Base-by-base conservation (phyloP, 2,888 invertebrate species). In the Lacanobia oleracea region DNA sequence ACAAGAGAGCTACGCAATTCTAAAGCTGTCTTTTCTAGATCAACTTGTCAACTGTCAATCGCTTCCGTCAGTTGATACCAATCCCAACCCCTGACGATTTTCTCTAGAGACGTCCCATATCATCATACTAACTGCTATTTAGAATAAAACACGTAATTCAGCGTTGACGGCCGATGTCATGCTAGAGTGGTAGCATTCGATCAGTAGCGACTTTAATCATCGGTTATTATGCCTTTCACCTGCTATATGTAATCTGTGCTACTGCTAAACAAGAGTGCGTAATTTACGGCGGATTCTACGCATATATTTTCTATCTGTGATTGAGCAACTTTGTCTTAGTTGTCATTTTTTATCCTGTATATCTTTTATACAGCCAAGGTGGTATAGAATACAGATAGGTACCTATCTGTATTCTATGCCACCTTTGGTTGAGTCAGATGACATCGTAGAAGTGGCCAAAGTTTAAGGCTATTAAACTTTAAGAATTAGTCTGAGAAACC, bases 151-250 rank as follows among this genome's bases (percentile, higher is more conserved):
- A 69, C 45, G 71, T 84, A 81, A 81, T 83, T 61, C 61, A 16
- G 57, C 50, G 50, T 12, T 75, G 81, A 81, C 76, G 64, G 66
- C 45, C 50, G 7, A 50, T 84, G 66, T 75, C 76, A 83, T 63
- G 84, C 63, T 57, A 73, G 60, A 69, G 45, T 69, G 33, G 83
- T 75, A 75, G 67, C 66, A 63, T 57, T 66, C 62, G 59, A 75
- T 79, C 59, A 61, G 71, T 61, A 65, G 71, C 50, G 53, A 60
- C 50, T 43, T 59, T 66, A 74, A 83, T 83, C 59, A 68, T 50
- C 45, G 45, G 76, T 69, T 81, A 81, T 81, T 83, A 76, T 60
- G 71, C 84, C 81, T 81, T 84, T 83, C 84, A 83, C 81, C 83
- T 53, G 76, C 40, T 50, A 75, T 83, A 69, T 67, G 63, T 72